Evolutionary conservation across 1,140 invertebrate genomes (phyloP).

Genomic region (Dendroctonus ponderosae): DNA sequence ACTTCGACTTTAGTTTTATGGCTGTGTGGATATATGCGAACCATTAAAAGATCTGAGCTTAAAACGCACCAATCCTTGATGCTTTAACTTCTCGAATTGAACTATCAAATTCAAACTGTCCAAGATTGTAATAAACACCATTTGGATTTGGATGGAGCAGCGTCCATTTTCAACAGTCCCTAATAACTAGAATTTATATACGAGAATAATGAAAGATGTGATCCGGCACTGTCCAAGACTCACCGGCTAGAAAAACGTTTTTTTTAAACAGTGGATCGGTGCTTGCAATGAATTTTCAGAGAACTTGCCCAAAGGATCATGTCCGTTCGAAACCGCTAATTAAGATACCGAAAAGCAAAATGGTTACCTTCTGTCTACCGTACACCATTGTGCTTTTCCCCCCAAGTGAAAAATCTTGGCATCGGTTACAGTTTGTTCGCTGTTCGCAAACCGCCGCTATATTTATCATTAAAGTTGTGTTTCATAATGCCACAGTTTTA

Average conservation of each 20-base stretch:
- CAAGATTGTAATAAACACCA: too few relatives aligned
- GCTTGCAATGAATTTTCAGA: too few relatives aligned
- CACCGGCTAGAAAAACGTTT: too few relatives aligned
- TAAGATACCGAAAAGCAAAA: slow-evolving; percentile 22
- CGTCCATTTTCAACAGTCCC: too few relatives aligned
- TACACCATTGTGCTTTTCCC: slow-evolving; percentile 9
- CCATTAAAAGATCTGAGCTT: slow-evolving; percentile 14
- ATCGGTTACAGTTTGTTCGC: neutral
- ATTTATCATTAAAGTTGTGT: slow-evolving; percentile 29
- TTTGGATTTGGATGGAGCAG: too few relatives aligned
- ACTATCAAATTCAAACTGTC: neutral
- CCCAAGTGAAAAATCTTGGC: slow-evolving; percentile 27
- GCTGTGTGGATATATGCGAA: slow-evolving; percentile 19
- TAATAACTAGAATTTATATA: too few relatives aligned
- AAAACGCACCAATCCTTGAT: slow-evolving; percentile 13
- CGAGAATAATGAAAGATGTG: too few relatives aligned
- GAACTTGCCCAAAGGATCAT: neutral
- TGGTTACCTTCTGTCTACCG: slow-evolving; percentile 10
- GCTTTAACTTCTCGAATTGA: slow-evolving; percentile 1
- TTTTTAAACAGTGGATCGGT: too few relatives aligned
- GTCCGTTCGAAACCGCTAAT: slow-evolving; percentile 5
- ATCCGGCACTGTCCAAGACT: too few relatives aligned
- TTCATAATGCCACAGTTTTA: slow-evolving; percentile 29
- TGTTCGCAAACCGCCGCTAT: slow-evolving; percentile 18
- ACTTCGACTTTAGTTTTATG: slow-evolving; percentile 29